Conservation (phyloP, 2,113 vertebrate genomes). For the Sorex araneus region DNA sequence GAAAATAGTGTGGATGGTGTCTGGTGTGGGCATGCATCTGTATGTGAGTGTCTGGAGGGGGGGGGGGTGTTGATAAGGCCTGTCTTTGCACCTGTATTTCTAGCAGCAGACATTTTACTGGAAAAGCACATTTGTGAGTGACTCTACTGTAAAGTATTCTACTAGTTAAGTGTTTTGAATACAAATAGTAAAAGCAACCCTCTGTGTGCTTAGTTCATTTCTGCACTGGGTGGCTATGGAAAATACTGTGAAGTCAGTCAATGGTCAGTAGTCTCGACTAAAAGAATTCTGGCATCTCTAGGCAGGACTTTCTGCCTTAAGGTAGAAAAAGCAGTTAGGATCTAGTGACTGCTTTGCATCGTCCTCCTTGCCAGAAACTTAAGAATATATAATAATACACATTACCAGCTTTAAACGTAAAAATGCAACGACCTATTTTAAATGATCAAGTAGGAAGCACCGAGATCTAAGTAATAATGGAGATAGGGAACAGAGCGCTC, state of each 20-base stretch:
- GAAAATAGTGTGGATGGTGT: not conserved
- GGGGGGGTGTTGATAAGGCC: slow-evolving; percentile 16
- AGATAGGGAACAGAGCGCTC: slow-evolving; percentile 56
- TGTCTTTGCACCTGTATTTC: slow-evolving; percentile 31
- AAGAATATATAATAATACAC: too few species aligned
- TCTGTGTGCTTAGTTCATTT: not conserved
- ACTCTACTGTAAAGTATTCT: not conserved
- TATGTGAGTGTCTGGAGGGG: not conserved
- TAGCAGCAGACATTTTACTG: slow-evolving; percentile 4
- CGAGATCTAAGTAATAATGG: slow-evolving; percentile 43
- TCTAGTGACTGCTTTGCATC: not conserved
- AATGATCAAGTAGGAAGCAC: slow-evolving; percentile 78
- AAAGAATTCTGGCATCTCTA: not conserved
- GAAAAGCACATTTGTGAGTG: not conserved
- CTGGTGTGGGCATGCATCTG: not conserved
- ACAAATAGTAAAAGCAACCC: not conserved
- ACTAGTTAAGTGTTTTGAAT: not conserved
- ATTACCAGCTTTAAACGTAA: slow-evolving; percentile 36
- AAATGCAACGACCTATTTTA: slow-evolving; percentile 61
- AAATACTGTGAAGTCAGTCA: not conserved
- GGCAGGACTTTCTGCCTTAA: not conserved
- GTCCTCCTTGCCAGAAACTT: slow-evolving; percentile 45
- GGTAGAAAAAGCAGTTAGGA: not conserved
- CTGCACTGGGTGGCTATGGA: not conserved
- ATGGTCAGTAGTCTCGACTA: not conserved